phyloP scores from a whole-genome alignment of 92 coral and sea anemone genomes.

The Meandrina meandrites region DNA sequence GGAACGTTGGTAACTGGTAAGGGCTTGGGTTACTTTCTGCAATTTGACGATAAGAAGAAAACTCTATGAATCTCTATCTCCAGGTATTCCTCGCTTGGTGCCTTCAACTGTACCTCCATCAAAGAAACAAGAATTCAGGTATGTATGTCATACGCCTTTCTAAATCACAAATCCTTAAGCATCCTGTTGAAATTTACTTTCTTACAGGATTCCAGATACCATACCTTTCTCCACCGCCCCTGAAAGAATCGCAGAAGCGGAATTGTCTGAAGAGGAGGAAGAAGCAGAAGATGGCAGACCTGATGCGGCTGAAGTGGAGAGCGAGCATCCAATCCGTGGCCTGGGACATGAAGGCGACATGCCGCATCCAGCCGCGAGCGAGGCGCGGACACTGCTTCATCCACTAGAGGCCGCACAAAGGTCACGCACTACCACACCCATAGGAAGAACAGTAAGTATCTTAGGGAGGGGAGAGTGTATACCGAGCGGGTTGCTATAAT shows the following conservation, averaged over 20 bases:
- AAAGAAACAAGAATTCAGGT: conserved; percentile 31
- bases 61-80: too few species aligned
- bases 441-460: conserved; percentile 31
- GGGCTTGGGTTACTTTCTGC: too few species aligned
- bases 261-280: conserved; percentile 17
- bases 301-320: neutral
- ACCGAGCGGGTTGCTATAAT: neutral
- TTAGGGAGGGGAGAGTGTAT: neutral
- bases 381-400: conserved; percentile 58
- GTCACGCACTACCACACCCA: conserved; percentile 46
- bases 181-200: neutral
- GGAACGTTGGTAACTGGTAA: too few species aligned
- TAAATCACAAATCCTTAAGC: neutral
- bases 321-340: neutral
- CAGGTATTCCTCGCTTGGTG: conserved; percentile 5
- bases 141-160: too few species aligned
- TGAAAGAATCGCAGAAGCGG: conserved; percentile 24
- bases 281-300: conserved; percentile 2
- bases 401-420: conserved; percentile 67
- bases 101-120: neutral
- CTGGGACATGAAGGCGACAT: neutral
- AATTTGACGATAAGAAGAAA: too few species aligned
- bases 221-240: conserved; percentile 29
- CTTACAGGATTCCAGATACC: conserved; percentile 27
- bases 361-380: conserved; percentile 14